Evolutionary conservation across 2,888 invertebrate species (phyloP).

Genomic region (Strigamia crassipes): DNA sequence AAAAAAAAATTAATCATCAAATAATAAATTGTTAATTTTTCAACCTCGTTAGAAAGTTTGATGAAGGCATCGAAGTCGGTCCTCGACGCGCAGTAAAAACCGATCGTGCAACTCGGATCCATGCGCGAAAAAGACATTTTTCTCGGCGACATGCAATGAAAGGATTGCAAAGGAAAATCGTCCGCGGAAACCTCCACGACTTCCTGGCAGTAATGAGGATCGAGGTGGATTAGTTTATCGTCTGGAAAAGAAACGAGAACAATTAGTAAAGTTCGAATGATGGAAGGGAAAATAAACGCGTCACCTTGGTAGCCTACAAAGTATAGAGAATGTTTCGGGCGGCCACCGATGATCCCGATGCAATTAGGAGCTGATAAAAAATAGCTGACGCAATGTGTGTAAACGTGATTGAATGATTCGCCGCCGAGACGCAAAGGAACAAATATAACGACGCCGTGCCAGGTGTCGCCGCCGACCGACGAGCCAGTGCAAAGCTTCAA

Average conservation of each 20-base stretch:
- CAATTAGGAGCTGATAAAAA: conserved; percentile 80
- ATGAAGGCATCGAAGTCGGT: conserved; percentile 77
- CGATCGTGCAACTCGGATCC: conserved; percentile 91
- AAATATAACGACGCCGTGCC: conserved; percentile 80
- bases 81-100: conserved; percentile 80
- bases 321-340: conserved; percentile 89
- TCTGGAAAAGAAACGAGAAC: conserved; percentile 61
- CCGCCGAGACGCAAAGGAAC: conserved; percentile 86
- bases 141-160: conserved; percentile 83
- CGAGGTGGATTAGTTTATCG: conserved; percentile 86
- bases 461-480: conserved; percentile 55
- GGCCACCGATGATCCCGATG: conserved; percentile 89
- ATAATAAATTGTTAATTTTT: no score
- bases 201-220: conserved; percentile 94
- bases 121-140: conserved; percentile 83
- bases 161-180: conserved; percentile 75
- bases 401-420: conserved; percentile 81
- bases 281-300: conserved; percentile 19
- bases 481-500: conserved; percentile 62
- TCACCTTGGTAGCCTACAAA: conserved; percentile 87
- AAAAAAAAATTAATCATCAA: neutral
- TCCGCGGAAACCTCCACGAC: conserved; percentile 81
- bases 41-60: conserved; percentile 48
- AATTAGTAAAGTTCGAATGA: neutral
- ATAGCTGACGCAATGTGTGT: conserved; percentile 79